Conservation (phyloP, 2,888 invertebrate species). For the Lasioglossum pauxillum region DNA sequence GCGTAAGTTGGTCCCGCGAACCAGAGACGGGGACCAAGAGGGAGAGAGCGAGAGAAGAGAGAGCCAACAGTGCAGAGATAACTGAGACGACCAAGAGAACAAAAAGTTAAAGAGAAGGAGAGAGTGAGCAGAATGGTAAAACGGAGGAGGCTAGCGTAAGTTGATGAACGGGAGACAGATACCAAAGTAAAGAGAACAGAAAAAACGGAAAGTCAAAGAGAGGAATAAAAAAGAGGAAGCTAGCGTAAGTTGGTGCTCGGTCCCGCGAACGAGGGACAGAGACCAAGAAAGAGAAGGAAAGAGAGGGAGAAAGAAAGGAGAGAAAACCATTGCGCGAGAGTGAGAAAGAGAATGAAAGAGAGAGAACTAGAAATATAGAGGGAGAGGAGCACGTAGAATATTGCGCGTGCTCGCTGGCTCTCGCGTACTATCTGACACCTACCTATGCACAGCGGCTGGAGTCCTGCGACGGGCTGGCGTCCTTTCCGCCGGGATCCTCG, state of each 20-base stretch:
- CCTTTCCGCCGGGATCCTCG: slow-evolving; percentile 57
- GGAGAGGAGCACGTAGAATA: slow-evolving; percentile 45
- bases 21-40: slow-evolving; percentile 7
- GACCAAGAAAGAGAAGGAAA: not conserved
- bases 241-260: slow-evolving; percentile 4
- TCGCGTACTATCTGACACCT: slow-evolving; percentile 57
- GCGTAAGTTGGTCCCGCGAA: slow-evolving; percentile 15
- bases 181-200: not conserved
- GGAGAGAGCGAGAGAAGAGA: not conserved
- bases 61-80: slow-evolving; percentile 15
- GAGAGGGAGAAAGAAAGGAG: not conserved
- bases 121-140: not conserved
- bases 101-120: not conserved
- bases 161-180: not conserved
- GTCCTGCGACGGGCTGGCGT: slow-evolving; percentile 61
- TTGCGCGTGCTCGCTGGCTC: slow-evolving; percentile 61
- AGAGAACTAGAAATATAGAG: slow-evolving; percentile 6
- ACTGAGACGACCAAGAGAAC: not conserved
- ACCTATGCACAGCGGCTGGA: slow-evolving; percentile 54
- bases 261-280: not conserved
- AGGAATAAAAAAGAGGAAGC: not conserved
- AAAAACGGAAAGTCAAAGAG: not conserved
- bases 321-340: not conserved
- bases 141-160: not conserved
- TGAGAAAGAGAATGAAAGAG: not conserved